These are phyloP conservation scores for Chroicocephalus ridibundus DNA, from an alignment of 2,113 vertebrate genomes.

Conservation along the genomic window DNA sequence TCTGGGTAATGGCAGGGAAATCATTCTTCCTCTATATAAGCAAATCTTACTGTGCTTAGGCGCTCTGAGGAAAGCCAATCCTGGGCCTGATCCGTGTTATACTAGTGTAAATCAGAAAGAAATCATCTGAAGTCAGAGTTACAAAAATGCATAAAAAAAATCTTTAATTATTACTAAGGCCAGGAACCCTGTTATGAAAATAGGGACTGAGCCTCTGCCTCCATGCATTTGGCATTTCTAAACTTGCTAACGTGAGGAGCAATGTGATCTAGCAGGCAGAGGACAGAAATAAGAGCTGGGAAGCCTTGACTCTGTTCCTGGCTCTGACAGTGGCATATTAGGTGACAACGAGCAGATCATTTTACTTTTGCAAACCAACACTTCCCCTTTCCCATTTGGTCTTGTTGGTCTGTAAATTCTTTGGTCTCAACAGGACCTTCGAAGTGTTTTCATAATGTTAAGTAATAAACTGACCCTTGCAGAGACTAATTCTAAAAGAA, in stretches of 20 bases:
- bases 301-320: neutral
- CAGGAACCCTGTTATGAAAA: neutral
- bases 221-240: neutral
- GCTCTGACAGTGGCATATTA: neutral
- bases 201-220: neutral
- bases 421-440: neutral
- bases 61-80: neutral
- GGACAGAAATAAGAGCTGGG: neutral
- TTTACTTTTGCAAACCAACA: neutral
- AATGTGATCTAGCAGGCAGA: neutral
- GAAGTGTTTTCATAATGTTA: neutral
- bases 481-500: neutral
- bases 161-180: neutral
- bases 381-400: neutral
- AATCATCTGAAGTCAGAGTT: neutral
- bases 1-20: neutral
- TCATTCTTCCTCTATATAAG: neutral
- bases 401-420: neutral
- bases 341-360: neutral
- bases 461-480: neutral
- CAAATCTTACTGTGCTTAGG: neutral
- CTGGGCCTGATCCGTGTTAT: neutral
- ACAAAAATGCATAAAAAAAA: neutral
- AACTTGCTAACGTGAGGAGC: neutral
- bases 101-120: neutral